Evolutionary conservation across 2,113 vertebrate genomes (phyloP).

Genomic region (Phalacrocorax brasilianus): DNA sequence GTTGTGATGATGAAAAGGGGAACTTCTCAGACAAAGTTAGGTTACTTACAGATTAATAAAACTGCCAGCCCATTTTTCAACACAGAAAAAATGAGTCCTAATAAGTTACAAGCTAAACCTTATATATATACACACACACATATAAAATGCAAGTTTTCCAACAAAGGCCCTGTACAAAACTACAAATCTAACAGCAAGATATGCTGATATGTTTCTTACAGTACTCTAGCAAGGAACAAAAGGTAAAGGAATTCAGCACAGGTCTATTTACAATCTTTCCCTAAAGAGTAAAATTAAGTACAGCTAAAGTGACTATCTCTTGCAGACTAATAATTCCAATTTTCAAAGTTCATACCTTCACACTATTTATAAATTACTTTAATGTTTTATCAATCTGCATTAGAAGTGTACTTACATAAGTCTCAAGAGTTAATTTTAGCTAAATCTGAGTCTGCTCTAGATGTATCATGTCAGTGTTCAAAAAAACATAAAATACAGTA

Average conservation of each 20-base stretch:
- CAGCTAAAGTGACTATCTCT: background rate
- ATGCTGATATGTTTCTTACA: background rate
- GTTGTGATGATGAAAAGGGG: background rate
- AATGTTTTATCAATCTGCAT: background rate
- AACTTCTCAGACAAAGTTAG: background rate
- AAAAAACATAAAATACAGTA: background rate
- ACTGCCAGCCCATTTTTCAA: background rate
- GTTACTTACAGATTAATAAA: background rate
- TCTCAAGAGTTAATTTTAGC: background rate
- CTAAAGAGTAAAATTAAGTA: background rate
- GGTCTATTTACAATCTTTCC: background rate
- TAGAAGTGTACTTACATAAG: background rate
- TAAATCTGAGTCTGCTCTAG: background rate
- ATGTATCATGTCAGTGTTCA: background rate
- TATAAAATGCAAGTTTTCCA: background rate
- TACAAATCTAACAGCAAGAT: background rate
- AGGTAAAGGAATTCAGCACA: background rate
- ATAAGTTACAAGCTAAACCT: background rate
- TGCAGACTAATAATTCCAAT: background rate
- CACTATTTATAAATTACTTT: background rate
- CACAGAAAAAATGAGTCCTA: background rate
- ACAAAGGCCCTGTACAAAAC: background rate
- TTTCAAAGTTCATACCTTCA: background rate
- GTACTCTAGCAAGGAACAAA: background rate
- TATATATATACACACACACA: background rate